Base-by-base conservation (phyloP, 2,888 invertebrate species). In the Neoaliturus tenellus region DNA sequence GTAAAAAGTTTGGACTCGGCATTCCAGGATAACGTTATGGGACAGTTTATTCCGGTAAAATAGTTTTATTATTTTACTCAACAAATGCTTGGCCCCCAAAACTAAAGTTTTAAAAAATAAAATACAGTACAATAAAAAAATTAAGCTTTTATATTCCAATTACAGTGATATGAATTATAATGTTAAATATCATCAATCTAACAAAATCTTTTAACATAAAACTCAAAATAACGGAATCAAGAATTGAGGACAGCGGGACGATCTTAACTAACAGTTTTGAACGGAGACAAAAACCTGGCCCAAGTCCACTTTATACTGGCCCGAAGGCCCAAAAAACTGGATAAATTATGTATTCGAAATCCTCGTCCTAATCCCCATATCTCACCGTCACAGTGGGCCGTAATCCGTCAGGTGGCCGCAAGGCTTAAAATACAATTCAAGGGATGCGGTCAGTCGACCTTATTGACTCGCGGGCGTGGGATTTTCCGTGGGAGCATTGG, bases 351-450 rank as follows among this genome's bases (percentile, higher is more conserved):
- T 28, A 62, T 62, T 62, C 62, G 31, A 28, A 62, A 20, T 51
- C 51, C 51, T 44, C 51, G 51, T 4, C 62, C 62, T 62, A 62
- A 62, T 62, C 62, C 62, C 12, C 62, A 62, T 31, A 62, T 62
- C 62, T 62, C 62, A 62, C 12, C 20, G 31, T 3, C 20, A n/a
- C 62, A 62, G 23, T 4, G 51, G 51, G 44, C 4, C 5, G 62
- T 62, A 62, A 62, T 62, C 62, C 62, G 62, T 62, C 25, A 5
- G 28, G 28, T 14, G 14, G 4, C 62, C 62, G 62, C 31, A 62
- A 62, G 62, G 62, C 4, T 31, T 1, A 62, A 31, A 62, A 28
- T 28, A 28, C 62, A 25, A 62, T 25, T 28, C 8, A 6, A 62
- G 10, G 4, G 62, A 31, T 62, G 17, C 28, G 62, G 31, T 17